phyloP scores from a whole-genome alignment of 2,888 invertebrate species.

The Drosophila mercatorum region DNA sequence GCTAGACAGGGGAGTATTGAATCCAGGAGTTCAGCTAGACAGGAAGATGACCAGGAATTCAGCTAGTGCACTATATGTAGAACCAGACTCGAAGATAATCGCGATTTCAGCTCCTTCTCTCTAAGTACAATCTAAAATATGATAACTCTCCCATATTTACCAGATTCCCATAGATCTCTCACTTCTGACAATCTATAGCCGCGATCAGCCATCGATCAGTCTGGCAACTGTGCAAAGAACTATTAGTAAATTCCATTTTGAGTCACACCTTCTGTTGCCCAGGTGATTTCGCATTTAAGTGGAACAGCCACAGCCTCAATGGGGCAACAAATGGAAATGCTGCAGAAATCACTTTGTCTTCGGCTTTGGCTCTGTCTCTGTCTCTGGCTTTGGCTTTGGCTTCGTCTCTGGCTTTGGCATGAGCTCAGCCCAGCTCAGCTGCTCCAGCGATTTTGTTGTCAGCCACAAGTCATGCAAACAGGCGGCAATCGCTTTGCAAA shows the following conservation, averaged over 20 bases:
- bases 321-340: constrained; percentile 48
- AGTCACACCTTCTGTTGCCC: constrained; percentile 19
- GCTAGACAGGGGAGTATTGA: not conserved
- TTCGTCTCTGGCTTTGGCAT: constrained; percentile 3
- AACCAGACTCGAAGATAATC: too few relatives aligned
- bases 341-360: constrained; percentile 8
- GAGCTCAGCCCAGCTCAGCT: constrained; percentile 45
- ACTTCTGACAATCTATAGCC: not conserved
- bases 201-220: not conserved
- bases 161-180: too few relatives aligned
- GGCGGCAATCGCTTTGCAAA: constrained; percentile 49
- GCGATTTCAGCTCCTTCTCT: not conserved
- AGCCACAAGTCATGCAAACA: constrained; percentile 72
- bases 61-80: too few relatives aligned
- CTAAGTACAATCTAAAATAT: not conserved
- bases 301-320: constrained; percentile 3
- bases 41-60: too few relatives aligned
- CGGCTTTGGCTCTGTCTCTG: constrained; percentile 26
- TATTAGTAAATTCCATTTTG: constrained; percentile 1
- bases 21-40: not conserved
- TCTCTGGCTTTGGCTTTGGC: constrained; percentile 8
- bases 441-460: constrained; percentile 55
- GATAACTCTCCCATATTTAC: too few relatives aligned
- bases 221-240: not conserved
- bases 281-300: constrained; percentile 25